A percentile compares a stretch with the other conserved stretches of the same genome.
Conservation (phyloP, 2,797 vertebrate species). For the Periophthalmus magnuspinnatus region DNA sequence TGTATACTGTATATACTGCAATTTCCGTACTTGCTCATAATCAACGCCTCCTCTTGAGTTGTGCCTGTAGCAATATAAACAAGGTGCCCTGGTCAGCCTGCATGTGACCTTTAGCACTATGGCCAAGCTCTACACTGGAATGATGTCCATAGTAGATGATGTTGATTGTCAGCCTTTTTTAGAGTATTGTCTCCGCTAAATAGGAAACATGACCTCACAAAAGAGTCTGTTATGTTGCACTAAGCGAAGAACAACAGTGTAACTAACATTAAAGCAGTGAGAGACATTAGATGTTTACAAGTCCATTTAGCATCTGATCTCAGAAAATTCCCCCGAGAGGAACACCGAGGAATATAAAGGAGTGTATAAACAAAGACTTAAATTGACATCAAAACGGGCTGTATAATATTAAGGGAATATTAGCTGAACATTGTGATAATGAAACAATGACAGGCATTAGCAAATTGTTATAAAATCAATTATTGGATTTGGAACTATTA, state of each 20-base stretch:
- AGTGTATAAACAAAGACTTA: conserved; percentile 6
- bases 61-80: conserved; percentile 60
- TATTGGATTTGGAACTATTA: background rate
- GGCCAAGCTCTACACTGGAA: background rate
- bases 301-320: conserved; percentile 54
- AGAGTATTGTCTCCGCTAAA: conserved; percentile 22
- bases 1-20: background rate
- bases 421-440: background rate
- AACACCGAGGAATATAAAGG: conserved; percentile 22
- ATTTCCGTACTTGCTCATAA: background rate
- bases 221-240: conserved; percentile 30
- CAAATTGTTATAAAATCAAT: background rate
- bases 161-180: background rate
- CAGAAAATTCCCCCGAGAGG: conserved; percentile 44
- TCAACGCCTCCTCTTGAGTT: conserved; percentile 27
- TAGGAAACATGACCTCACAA: conserved; percentile 17
- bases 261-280: conserved; percentile 42
- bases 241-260: conserved; percentile 40
- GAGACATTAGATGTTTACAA: conserved; percentile 43
- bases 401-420: background rate
- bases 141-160: background rate
- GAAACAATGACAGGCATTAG: too few species aligned
- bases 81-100: conserved; percentile 26
- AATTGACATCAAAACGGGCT: conserved; percentile 12
- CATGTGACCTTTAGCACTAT: conserved; percentile 44